These are phyloP conservation scores for Epinephelus lanceolatus DNA, from an alignment of 2,113 vertebrate species.

Conservation along the genomic window DNA sequence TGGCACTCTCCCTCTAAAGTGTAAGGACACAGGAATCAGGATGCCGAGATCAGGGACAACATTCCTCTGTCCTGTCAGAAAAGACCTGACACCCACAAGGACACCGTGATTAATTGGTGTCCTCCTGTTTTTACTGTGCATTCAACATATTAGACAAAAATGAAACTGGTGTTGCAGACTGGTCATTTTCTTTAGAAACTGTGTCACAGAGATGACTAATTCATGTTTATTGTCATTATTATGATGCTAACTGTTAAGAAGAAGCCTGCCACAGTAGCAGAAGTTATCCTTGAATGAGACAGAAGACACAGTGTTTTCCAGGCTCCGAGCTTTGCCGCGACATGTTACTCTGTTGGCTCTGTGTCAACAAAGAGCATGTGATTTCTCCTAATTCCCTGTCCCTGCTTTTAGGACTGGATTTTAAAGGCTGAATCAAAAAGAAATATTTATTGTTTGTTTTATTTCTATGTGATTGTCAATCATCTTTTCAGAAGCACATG, in stretches of 20 bases:
- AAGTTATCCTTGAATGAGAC: not conserved
- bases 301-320: not conserved
- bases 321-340: conserved; percentile 1
- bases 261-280: not conserved
- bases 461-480: not conserved
- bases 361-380: conserved; percentile 68
- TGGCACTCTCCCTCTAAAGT: conserved; percentile 31
- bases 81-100: conserved; percentile 5
- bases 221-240: not conserved
- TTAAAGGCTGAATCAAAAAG: not conserved
- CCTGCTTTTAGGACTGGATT: not conserved
- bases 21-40: conserved; percentile 9
- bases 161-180: not conserved
- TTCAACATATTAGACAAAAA: not conserved
- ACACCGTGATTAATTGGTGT: conserved; percentile 21
- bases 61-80: conserved; percentile 4
- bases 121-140: conserved; percentile 1
- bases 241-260: not conserved
- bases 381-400: conserved; percentile 59
- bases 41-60: conserved; percentile 57
- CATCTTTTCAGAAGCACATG: not conserved
- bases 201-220: not conserved
- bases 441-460: not conserved
- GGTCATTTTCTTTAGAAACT: not conserved
- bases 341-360: conserved; percentile 37